phyloP scores from a whole-genome alignment of 2,113 vertebrate species.

The Saccopteryx bilineata region DNA sequence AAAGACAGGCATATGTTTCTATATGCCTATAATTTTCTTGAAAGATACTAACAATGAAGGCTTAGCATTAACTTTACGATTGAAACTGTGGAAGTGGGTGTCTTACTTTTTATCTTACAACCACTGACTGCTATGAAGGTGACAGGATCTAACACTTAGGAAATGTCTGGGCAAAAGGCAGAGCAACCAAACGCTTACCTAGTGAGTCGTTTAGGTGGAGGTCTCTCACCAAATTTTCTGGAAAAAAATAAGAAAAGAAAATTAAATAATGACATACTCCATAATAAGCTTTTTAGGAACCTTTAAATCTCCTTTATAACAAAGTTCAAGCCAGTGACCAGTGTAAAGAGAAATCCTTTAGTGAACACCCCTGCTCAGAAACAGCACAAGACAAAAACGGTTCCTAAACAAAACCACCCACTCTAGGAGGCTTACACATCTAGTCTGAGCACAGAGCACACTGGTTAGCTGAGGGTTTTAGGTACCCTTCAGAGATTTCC shows the following conservation, averaged over 20 bases:
- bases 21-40: not conserved
- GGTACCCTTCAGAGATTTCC: not conserved
- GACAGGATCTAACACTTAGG: not conserved
- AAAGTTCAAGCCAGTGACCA: slow-evolving; percentile 7
- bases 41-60: not conserved
- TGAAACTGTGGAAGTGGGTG: not conserved
- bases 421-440: not conserved
- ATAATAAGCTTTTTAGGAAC: slow-evolving; percentile 46
- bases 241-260: slow-evolving; percentile 74
- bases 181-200: slow-evolving; percentile 90
- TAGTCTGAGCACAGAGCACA: not conserved
- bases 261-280: slow-evolving; percentile 60
- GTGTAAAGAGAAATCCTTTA: slow-evolving; percentile 35
- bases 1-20: not conserved
- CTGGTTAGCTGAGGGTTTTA: not conserved
- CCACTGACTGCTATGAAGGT: not conserved
- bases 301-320: not conserved
- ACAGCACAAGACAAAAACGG: slow-evolving; percentile 45
- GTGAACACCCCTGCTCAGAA: not conserved
- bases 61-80: not conserved
- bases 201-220: slow-evolving; percentile 98
- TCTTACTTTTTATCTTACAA: slow-evolving; percentile 53
- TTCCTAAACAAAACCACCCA: slow-evolving; percentile 39
- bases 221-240: slow-evolving; percentile 99
- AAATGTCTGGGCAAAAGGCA: not conserved